Conservation (phyloP, 2,888 invertebrate species). For the Pyrochroa serraticornis region DNA sequence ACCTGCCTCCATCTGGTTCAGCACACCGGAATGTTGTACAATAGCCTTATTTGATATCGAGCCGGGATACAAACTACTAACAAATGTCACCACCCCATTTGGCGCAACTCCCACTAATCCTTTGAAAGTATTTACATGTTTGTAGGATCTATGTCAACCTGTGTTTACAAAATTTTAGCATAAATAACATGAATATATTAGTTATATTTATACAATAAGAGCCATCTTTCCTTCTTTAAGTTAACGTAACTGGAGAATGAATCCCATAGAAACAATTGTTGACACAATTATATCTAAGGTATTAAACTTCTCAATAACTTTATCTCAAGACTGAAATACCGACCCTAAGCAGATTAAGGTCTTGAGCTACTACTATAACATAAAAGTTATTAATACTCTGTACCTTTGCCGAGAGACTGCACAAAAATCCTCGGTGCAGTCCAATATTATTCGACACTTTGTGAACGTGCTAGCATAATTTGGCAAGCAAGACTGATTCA, state of each 20-base stretch:
- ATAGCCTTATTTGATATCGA: slow-evolving; percentile 39
- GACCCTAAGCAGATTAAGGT: no score
- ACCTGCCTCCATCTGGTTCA: slow-evolving; percentile 32
- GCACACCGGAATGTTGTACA: slow-evolving; percentile 31
- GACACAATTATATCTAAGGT: no score
- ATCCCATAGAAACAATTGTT: no score
- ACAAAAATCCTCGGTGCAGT: slow-evolving; percentile 24
- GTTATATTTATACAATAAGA: not conserved
- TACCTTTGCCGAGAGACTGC: not conserved
- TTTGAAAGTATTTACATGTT: slow-evolving; percentile 41
- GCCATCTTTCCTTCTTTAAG: no score
- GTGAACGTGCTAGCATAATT: slow-evolving; percentile 7
- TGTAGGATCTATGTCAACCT: slow-evolving; percentile 35
- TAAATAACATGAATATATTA: no score
- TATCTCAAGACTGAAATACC: no score
- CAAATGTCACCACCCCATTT: slow-evolving; percentile 41
- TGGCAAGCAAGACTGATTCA: slow-evolving; percentile 26
- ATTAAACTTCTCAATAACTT: no score
- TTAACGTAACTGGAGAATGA: no score
- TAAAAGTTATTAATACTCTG: not conserved
- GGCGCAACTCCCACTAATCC: slow-evolving; percentile 41
- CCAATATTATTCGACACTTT: slow-evolving; percentile 24
- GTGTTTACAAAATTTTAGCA: slow-evolving; percentile 25
- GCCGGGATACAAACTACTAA: slow-evolving; percentile 41
- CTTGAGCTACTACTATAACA: no score